A percentile compares a stretch with the other conserved stretches of the same genome.
These are phyloP conservation scores for Luehdorfia chinensis DNA, from an alignment of 1,140 invertebrate genomes.

Conservation along the genomic window DNA sequence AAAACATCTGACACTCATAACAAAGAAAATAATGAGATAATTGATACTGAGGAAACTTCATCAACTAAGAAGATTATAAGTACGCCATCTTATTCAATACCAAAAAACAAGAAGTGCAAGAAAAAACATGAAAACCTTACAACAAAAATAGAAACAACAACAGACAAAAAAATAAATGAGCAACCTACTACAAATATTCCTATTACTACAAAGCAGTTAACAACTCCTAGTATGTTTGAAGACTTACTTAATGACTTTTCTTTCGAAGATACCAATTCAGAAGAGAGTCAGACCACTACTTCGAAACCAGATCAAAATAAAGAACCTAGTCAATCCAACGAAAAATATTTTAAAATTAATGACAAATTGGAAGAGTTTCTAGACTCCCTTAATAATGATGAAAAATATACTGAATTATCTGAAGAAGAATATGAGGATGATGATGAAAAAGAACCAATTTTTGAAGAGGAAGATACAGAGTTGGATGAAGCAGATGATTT, in stretches of 20 bases:
- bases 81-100: slow-evolving; percentile 25
- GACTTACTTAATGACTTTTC: slow-evolving; percentile 32
- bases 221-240: slow-evolving; percentile 13
- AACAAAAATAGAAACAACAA: slow-evolving; percentile 14
- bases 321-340: slow-evolving; percentile 42
- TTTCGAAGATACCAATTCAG: slow-evolving; percentile 33
- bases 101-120: slow-evolving; percentile 63
- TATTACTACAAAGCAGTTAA: slow-evolving; percentile 22
- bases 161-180: slow-evolving; percentile 18
- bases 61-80: slow-evolving; percentile 36
- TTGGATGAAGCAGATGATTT: slow-evolving; percentile 16
- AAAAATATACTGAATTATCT: slow-evolving; percentile 23
- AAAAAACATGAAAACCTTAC: slow-evolving; percentile 51
- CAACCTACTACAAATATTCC: slow-evolving; percentile 18
- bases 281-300: slow-evolving; percentile 21
- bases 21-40: slow-evolving; percentile 33
- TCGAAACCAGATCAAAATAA: slow-evolving; percentile 29
- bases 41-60: slow-evolving; percentile 24
- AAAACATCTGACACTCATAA: slow-evolving; percentile 28
- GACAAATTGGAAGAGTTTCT: slow-evolving; percentile 58
- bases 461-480: slow-evolving; percentile 17
- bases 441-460: slow-evolving; percentile 25
- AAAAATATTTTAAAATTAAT: slow-evolving; percentile 40
- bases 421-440: slow-evolving; percentile 42
- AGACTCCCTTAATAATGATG: slow-evolving; percentile 34